Base-by-base conservation (phyloP, 23 tunicate genomes). In the Halocynthia roretzi region DNA sequence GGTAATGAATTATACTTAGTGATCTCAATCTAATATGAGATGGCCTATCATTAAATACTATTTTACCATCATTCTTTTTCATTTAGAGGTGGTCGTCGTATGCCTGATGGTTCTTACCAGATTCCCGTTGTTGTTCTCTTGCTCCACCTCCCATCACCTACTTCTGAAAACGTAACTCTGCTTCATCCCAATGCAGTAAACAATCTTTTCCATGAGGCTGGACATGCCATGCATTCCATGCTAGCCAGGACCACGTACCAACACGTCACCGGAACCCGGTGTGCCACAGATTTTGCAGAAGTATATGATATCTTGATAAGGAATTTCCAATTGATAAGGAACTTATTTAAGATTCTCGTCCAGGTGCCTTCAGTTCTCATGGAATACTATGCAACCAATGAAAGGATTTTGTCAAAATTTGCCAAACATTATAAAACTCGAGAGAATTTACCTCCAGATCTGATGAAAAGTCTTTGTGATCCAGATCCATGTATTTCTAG, bases 181-280 rank as follows among this genome's bases (percentile, higher is more conserved):
- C 87, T 92, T 15, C 14, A 85, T 57, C 87, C 98, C 11, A 44
- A 69, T 51, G 60, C 93, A n/a, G 65, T 93, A 71, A 60, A 73
- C 72, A 93, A 87, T 60, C 72, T 93, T 50, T 93, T 93, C 61
- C 98, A 93, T 50, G 98, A 93, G 66, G 90, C 84, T 84, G 98
- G 98, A 14, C 98, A 93, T 61, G 98, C 98, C 10, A 87, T 93
- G 94, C 98, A 93, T 72, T 93, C 98, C 0, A 93, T 93, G 94
- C 82, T 93, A 22, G 98, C 94, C 0, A 69, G 94, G 49, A 93
- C 98, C 5, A 61, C 85, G 7, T 93, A 93, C 72, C 98, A 93
- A 67, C 98, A 93, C 67, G 89, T 93, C 22, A 87, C 94, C 53
- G 98, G 98, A 0, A 93, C 98, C 22, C 44, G 98, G 48, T 87